Evolutionary conservation across 1,140 invertebrate genomes (phyloP).

Genomic region (Pararge aegeria): DNA sequence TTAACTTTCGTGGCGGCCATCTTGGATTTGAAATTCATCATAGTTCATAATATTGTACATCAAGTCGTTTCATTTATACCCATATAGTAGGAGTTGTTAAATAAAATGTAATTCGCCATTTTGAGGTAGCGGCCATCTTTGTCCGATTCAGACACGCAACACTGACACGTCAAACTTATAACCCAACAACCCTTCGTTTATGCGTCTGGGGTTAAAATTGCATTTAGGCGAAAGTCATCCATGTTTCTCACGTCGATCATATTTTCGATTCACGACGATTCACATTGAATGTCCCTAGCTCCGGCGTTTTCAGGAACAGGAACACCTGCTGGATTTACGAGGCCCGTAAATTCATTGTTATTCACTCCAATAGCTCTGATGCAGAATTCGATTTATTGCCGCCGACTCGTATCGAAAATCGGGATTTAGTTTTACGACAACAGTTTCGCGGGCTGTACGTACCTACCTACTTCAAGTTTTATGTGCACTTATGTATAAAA

Average conservation of each 20-base stretch:
- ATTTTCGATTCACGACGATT: slow-evolving; percentile 40
- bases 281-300: slow-evolving; percentile 50
- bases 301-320: slow-evolving; percentile 59
- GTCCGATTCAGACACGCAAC: no score
- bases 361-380: slow-evolving; percentile 63
- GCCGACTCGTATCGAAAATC: slow-evolving; percentile 24
- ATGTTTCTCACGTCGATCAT: neutral
- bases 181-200: no score
- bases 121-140: no score
- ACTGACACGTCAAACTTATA: no score
- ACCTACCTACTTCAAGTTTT: neutral
- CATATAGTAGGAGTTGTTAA: no score
- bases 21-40: no score
- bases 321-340: slow-evolving; percentile 68
- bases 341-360: slow-evolving; percentile 69
- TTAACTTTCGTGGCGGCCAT: no score
- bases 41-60: no score
- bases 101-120: no score
- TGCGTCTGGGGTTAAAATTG: no score
- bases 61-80: no score
- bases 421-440: slow-evolving; percentile 23
- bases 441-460: slow-evolving; percentile 4
- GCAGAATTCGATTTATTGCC: slow-evolving; percentile 46
- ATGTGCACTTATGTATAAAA: neutral
- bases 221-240: neutral